Evolutionary conservation across 2,888 invertebrate species (phyloP).

Genomic region (Drosophila kokeensis): DNA sequence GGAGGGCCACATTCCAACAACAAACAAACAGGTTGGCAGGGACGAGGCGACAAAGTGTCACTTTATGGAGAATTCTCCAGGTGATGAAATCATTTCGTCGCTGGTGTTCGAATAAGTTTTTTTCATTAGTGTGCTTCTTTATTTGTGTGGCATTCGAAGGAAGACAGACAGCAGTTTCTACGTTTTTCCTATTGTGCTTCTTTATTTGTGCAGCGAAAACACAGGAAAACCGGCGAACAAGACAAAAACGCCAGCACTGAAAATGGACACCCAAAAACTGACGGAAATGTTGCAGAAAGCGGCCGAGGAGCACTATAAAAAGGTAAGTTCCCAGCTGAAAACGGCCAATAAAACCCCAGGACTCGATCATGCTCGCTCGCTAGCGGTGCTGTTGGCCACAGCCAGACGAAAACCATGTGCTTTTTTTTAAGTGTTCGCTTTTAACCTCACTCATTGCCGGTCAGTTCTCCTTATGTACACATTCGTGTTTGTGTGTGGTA

Average conservation of each 20-base stretch:
- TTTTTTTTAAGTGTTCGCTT: slow-evolving; percentile 82
- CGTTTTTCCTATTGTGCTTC: slow-evolving; percentile 6
- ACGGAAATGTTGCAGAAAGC: slow-evolving; percentile 95
- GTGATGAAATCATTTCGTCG: too few species aligned
- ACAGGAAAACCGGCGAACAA: slow-evolving; percentile 63
- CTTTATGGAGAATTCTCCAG: too few species aligned
- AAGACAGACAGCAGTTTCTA: too few species aligned
- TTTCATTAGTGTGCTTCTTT: too few species aligned
- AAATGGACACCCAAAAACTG: slow-evolving; percentile 93
- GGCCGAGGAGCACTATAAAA: slow-evolving; percentile 95
- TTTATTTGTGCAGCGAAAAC: slow-evolving; percentile 49
- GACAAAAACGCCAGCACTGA: slow-evolving; percentile 27
- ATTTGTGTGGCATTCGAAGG: too few species aligned
- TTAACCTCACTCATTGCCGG: slow-evolving; percentile 69
- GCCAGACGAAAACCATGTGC: slow-evolving; percentile 79
- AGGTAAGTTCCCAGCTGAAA: slow-evolving; percentile 87
- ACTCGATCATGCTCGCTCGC: slow-evolving; percentile 14
- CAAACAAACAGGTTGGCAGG: too few species aligned
- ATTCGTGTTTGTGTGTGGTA: slow-evolving; percentile 4
- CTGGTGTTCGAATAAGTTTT: too few species aligned
- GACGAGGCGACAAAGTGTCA: too few species aligned
- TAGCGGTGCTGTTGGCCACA: slow-evolving; percentile 41
- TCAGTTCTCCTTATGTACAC: slow-evolving; percentile 13
- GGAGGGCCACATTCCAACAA: too few species aligned
- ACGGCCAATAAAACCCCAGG: slow-evolving; percentile 1